phyloP scores from a whole-genome alignment of 1,140 invertebrate species.

The Leptinotarsa texana region DNA sequence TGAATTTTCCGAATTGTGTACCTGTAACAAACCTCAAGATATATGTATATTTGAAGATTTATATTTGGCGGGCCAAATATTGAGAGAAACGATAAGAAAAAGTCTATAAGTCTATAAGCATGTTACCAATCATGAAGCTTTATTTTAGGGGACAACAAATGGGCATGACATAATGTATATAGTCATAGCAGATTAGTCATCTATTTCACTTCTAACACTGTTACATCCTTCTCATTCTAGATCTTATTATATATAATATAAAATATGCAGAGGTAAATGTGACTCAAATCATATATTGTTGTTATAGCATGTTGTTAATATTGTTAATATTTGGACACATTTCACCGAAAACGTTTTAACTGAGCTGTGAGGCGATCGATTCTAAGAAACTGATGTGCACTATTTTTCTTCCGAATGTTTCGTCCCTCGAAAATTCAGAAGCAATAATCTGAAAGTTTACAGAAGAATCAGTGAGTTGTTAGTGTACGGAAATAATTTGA shows the following conservation, averaged over 20 bases:
- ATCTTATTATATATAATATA: conserved; percentile 41
- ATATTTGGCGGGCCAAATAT: conserved; percentile 39
- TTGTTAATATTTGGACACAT: conserved; percentile 54
- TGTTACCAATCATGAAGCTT: conserved; percentile 38
- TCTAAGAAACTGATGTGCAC: neutral
- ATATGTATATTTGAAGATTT: conserved; percentile 32
- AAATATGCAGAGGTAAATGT: conserved; percentile 47
- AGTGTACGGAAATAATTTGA: too few species aligned
- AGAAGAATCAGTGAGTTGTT: too few species aligned
- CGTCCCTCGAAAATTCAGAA: too few species aligned
- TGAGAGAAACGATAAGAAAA: conserved; percentile 7
- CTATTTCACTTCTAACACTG: conserved; percentile 43
- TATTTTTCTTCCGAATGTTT: neutral
- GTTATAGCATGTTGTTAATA: conserved; percentile 57
- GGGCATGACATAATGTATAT: conserved; percentile 40
- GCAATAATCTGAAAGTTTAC: too few species aligned
- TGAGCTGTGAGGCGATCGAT: conserved; percentile 10
- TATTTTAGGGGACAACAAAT: conserved; percentile 24
- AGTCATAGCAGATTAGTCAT: conserved; percentile 45
- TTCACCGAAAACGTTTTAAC: conserved; percentile 13
- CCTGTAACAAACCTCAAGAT: conserved; percentile 40
- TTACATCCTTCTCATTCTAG: conserved; percentile 41
- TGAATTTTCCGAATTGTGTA: conserved; percentile 38
- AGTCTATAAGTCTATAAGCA: conserved; percentile 22
- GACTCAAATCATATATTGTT: conserved; percentile 53